These are phyloP conservation scores for Hypomesus transpacificus DNA, from an alignment of 2,113 vertebrate genomes.

Conservation along the genomic window DNA sequence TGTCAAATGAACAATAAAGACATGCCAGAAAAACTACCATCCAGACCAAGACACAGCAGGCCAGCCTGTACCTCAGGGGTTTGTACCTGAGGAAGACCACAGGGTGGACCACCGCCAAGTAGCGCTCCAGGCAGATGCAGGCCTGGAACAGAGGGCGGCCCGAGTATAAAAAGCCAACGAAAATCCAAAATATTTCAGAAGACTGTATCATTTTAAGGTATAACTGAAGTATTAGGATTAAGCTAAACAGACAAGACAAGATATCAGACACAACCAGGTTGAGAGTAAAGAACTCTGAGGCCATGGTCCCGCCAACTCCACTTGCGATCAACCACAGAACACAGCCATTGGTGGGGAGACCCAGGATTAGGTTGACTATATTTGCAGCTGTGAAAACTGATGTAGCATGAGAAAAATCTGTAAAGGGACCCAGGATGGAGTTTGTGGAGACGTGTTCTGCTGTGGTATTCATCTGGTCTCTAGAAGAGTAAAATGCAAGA, in stretches of 20 bases:
- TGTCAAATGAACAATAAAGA: too few relatives aligned
- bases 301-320: not conserved
- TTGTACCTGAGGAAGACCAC: conserved; percentile 7
- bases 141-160: conserved; percentile 4
- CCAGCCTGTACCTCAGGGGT: not conserved
- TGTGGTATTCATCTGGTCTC: too few relatives aligned
- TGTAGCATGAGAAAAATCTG: not conserved
- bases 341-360: not conserved
- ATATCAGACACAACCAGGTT: not conserved
- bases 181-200: not conserved
- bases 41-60: too few relatives aligned
- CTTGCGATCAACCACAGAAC: not conserved
- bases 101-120: conserved; percentile 17
- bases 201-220: not conserved
- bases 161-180: not conserved
- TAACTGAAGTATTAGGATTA: too few relatives aligned
- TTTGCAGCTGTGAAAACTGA: not conserved
- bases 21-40: not conserved
- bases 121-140: conserved; percentile 8
- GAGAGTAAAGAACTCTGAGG: not conserved
- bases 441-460: too few relatives aligned
- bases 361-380: not conserved
- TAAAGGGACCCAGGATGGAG: too few relatives aligned
- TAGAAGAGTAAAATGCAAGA: too few relatives aligned
- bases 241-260: not conserved